These are phyloP conservation scores for Hassar affinis DNA, from an alignment of 2,113 vertebrate species.

Conservation along the genomic window DNA sequence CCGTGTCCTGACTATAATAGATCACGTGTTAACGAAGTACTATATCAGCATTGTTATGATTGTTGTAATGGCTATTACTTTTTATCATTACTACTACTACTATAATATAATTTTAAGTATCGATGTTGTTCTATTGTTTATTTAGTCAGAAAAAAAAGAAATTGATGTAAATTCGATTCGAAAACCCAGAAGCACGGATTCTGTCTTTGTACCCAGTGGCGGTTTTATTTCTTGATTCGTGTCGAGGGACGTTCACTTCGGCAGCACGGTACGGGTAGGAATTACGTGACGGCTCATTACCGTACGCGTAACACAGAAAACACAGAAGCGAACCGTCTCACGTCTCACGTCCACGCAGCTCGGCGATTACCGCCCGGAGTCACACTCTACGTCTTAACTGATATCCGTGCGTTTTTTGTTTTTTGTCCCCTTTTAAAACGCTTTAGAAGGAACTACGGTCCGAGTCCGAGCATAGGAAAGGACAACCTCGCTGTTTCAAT, in stretches of 20 bases:
- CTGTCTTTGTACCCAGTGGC: conserved; percentile 57
- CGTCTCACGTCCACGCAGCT: background rate
- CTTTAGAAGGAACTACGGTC: background rate
- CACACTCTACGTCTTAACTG: background rate
- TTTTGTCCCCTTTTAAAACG: background rate
- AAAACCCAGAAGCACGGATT: conserved; percentile 65
- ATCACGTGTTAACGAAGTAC: conserved; percentile 47
- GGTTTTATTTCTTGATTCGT: conserved; percentile 55
- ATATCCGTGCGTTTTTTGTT: background rate
- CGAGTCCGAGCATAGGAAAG: too few relatives aligned
- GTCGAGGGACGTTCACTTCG: conserved; percentile 43
- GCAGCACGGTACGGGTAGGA: conserved; percentile 28
- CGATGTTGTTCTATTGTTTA: conserved; percentile 66
- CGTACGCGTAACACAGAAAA: background rate
- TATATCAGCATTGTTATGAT: conserved; percentile 30
- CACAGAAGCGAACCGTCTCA: background rate
- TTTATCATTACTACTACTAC: conserved; percentile 39
- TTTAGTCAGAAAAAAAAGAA: conserved; percentile 42
- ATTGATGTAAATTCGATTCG: conserved; percentile 50
- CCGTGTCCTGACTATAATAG: conserved; percentile 46
- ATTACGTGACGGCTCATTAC: background rate
- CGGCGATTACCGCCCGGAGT: background rate
- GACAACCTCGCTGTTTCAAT: too few relatives aligned
- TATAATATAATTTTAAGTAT: conserved; percentile 51
- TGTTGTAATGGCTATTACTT: conserved; percentile 46